Evolutionary conservation across 2,888 invertebrate genomes (phyloP), one percentile per base, ranked within the genome.

Genomic region (Diogma glabrata): DNA sequence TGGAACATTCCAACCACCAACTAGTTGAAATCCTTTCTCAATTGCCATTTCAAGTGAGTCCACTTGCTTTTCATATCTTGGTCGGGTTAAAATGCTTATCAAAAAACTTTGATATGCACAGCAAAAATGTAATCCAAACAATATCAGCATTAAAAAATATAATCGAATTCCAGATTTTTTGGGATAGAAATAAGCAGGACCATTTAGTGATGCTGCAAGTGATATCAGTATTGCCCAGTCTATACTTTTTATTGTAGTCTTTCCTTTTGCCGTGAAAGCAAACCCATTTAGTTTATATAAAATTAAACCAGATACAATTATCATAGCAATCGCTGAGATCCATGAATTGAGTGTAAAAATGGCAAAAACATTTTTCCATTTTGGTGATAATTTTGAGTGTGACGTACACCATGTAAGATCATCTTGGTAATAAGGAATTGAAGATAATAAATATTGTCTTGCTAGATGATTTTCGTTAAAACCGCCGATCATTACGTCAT

Each of bases 341-440:
- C 55, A 55, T 4, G 52, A 47, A 4, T 24, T 43, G 4, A 46
- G 14, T 9, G 23, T 47, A 16, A 57, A 57, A 23, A 54, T 53
- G 10, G 50, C 53, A 52, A 66, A 52, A 28, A 69, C 65, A 53
- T 67, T 69, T 16, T 65, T 61, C 50, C 66, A 63, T 22, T 60
- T 60, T 23, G 63, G 56, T 1, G 60, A 58, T 1, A 61, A 59
- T 12, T 61, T 59, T 0, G 69, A 67, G 49, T 57, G 63, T 2
- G 64, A 60, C 38, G 69, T 67, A 52, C 69, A 69, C 69, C 68
- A 70, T 1, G 69, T 70, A 3, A 70, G 57, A 49, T 70, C 70
- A 50, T 70, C 69, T 57, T 70, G 67, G 38, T 63, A 61, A 50
- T 70, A 70, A 0, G 69, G 63, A 3, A 65, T 62, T 6, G 64